Conservation (phyloP, 1,140 invertebrate species). For the Drosophila lacteicornis region DNA sequence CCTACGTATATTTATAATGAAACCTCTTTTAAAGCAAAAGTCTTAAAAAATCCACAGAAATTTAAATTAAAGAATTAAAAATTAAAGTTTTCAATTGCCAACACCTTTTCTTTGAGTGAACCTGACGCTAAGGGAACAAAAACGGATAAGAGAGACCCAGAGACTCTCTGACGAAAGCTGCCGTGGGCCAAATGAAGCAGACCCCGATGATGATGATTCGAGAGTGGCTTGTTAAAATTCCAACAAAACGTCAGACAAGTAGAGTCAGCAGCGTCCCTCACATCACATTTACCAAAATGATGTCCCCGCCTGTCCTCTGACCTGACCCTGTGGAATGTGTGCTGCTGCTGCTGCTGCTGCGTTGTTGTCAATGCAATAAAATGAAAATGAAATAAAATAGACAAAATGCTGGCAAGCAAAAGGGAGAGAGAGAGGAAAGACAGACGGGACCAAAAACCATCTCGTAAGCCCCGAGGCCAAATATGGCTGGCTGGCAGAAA, state of each 20-base stretch:
- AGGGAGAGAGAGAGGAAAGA: not conserved
- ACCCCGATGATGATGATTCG: slow-evolving; percentile 65
- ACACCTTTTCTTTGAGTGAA: slow-evolving; percentile 8
- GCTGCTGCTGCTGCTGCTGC: slow-evolving; percentile 23
- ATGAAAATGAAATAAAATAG: slow-evolving; percentile 76
- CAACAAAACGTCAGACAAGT: slow-evolving; percentile 56
- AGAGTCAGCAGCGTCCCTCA: slow-evolving; percentile 16
- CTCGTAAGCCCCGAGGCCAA: slow-evolving; percentile 60
- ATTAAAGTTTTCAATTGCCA: not conserved
- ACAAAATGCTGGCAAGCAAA: slow-evolving; percentile 58
- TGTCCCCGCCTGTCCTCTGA: slow-evolving; percentile 4
- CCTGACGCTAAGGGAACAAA: not conserved
- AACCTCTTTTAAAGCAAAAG: not conserved
- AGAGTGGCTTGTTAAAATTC: slow-evolving; percentile 81
- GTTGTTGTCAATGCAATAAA: slow-evolving; percentile 80
- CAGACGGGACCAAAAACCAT: slow-evolving; percentile 29
- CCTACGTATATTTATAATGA: too few relatives aligned
- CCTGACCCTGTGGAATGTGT: slow-evolving; percentile 42
- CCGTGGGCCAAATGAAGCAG: slow-evolving; percentile 51
- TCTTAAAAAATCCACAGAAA: not conserved
- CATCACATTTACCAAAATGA: not conserved
- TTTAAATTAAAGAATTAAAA: not conserved
- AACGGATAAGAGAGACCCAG: slow-evolving; percentile 9
- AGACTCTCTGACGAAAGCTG: slow-evolving; percentile 25
- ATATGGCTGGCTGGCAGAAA: slow-evolving; percentile 62